Conservation (phyloP, 2,113 vertebrate species). For the Montifringilla adamsi region DNA sequence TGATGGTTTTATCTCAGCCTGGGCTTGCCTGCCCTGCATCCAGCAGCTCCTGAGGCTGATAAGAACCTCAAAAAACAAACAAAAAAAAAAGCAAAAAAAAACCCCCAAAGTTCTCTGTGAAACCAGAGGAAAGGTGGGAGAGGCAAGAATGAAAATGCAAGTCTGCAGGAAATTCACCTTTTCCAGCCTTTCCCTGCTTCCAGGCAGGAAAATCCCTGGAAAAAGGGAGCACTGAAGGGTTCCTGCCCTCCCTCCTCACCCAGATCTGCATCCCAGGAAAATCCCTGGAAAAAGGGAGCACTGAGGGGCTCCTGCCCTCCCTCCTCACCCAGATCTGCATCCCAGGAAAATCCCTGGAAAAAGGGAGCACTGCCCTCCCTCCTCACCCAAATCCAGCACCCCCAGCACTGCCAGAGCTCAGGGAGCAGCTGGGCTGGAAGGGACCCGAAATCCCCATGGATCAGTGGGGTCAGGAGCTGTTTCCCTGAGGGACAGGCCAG, state of each 20-base stretch:
- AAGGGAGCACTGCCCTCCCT: too few species aligned
- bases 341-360: too few species aligned
- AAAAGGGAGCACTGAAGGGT: rapidly evolving
- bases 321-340: not conserved
- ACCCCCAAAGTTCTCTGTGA: not conserved
- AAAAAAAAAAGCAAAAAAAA: not conserved
- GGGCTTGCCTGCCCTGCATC: not conserved
- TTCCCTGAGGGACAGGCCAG: not conserved
- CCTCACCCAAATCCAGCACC: not conserved
- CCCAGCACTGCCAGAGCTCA: not conserved
- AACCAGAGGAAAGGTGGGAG: not conserved
- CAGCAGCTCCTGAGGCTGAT: not conserved
- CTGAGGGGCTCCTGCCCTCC: too few species aligned
- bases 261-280: too few species aligned
- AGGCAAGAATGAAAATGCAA: not conserved
- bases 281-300: too few species aligned
- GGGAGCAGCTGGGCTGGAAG: too few species aligned
- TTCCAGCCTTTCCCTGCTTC: not conserved
- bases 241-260: not conserved
- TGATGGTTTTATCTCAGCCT: not conserved
- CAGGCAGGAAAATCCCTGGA: not conserved
- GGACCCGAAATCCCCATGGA: rapidly evolving
- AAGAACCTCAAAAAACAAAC: not conserved
- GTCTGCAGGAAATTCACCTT: not conserved
- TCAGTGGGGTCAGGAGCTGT: not conserved